phyloP scores from a whole-genome alignment of 2,113 vertebrate species.

The Raja brachyura region DNA sequence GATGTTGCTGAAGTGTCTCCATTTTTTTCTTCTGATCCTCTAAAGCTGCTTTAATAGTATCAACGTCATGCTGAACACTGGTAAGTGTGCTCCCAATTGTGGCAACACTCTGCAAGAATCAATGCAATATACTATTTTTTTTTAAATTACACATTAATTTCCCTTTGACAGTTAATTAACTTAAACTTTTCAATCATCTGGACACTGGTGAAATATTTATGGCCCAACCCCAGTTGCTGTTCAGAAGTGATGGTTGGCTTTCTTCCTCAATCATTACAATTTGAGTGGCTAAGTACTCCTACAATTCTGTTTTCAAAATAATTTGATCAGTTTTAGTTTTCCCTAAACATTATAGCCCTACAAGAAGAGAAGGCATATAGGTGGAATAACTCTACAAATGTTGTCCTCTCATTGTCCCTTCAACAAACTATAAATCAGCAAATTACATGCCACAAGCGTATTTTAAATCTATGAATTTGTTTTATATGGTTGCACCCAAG shows the following conservation, averaged over 20 bases:
- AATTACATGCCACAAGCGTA: not conserved
- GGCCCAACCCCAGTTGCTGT: not conserved
- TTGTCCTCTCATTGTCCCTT: not conserved
- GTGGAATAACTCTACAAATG: not conserved
- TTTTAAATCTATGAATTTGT: not conserved
- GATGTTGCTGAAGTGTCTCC: constrained; percentile 58
- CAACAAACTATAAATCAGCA: not conserved
- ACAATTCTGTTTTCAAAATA: not conserved
- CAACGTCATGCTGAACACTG: constrained; percentile 85
- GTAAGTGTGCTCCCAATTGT: constrained; percentile 88
- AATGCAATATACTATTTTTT: not conserved
- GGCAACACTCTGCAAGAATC: constrained; percentile 77
- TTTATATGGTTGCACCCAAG: not conserved
- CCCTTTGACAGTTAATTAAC: not conserved
- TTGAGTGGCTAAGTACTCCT: not conserved
- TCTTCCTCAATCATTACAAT: not conserved
- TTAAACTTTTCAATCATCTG: not conserved
- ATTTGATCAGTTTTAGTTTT: too few species aligned
- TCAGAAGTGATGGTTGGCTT: not conserved
- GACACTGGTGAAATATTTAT: not conserved
- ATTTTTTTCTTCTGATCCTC: constrained; percentile 73
- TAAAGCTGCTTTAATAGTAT: constrained; percentile 71
- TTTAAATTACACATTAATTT: not conserved
- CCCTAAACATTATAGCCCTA: too few species aligned
- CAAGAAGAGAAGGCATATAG: not conserved